Percentiles rank a stretch among this genome's conserved stretches.
Evolutionary conservation across 2,888 invertebrate species (phyloP).

Genomic region (Tyria jacobaeae): DNA sequence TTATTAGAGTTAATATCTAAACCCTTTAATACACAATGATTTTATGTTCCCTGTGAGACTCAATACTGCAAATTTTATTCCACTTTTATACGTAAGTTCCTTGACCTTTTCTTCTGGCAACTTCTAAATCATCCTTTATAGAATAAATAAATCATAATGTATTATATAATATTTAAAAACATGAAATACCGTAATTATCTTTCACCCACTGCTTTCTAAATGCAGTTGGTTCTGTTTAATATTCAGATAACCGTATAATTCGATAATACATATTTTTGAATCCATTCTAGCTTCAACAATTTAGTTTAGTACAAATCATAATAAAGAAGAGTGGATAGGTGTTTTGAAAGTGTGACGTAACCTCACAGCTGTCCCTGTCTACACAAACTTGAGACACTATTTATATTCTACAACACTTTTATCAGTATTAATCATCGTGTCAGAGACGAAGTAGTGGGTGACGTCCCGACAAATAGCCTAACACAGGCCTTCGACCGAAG

Average conservation of each 20-base stretch:
- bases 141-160: not conserved
- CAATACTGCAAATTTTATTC: not conserved
- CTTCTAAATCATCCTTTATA: not conserved
- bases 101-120: constrained; percentile 7
- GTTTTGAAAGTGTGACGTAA: constrained; percentile 63
- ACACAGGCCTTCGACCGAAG: constrained; percentile 55
- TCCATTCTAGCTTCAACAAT: constrained; percentile 26
- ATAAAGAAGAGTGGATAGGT: constrained; percentile 54
- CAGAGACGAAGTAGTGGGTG: constrained; percentile 45
- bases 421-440: constrained; percentile 56
- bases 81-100: constrained; percentile 4
- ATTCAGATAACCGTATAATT: constrained; percentile 6
- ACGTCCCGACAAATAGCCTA: constrained; percentile 41
- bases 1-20: constrained; percentile 41
- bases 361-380: constrained; percentile 61
- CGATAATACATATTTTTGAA: not conserved
- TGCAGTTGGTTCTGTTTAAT: not conserved
- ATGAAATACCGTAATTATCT: not conserved
- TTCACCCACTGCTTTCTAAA: too few species aligned
- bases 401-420: constrained; percentile 55
- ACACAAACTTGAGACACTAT: constrained; percentile 53
- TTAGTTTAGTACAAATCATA: constrained; percentile 58
- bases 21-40: constrained; percentile 28
- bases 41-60: constrained; percentile 14
- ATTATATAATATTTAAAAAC: not conserved